These are phyloP conservation scores for Tadarida brasiliensis DNA, from an alignment of 2,797 vertebrate genomes.

Conservation along the genomic window DNA sequence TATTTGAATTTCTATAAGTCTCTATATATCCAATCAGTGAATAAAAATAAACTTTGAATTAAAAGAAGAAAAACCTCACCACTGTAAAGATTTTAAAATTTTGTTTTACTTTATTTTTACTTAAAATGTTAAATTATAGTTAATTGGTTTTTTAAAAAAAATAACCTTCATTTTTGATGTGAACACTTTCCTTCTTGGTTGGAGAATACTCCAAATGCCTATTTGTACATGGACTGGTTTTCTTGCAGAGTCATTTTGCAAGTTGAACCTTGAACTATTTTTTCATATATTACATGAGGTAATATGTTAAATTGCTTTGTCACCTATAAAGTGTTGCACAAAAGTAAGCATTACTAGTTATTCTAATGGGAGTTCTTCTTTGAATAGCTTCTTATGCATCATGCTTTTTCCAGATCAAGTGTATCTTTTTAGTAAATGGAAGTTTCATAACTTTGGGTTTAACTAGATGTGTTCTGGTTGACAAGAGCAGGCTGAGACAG, in stretches of 20 bases:
- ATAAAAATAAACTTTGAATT: slow-evolving; percentile 26
- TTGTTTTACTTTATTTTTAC: background rate
- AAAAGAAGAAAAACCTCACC: background rate
- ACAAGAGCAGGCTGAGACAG: background rate
- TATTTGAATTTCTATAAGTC: slow-evolving; percentile 6
- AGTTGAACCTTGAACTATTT: slow-evolving; percentile 1
- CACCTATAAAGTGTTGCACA: background rate
- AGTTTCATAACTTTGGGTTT: background rate
- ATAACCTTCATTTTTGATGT: background rate
- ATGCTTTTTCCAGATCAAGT: background rate
- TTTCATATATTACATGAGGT: slow-evolving; percentile 29
- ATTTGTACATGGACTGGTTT: background rate
- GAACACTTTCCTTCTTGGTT: background rate
- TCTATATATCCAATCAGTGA: background rate
- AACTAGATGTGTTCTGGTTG: background rate
- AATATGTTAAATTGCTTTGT: background rate
- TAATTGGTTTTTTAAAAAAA: background rate
- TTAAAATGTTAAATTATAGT: background rate
- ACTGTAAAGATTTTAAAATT: background rate
- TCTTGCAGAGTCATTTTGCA: background rate
- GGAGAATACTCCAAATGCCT: background rate
- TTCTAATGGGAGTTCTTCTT: background rate
- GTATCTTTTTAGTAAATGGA: background rate
- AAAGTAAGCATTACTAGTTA: background rate
- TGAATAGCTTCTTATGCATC: background rate